A percentile compares a stretch with the other conserved stretches of the same genome.
Evolutionary conservation across 2,888 invertebrate species (phyloP).

Genomic region (Parasteatoda lunata): DNA sequence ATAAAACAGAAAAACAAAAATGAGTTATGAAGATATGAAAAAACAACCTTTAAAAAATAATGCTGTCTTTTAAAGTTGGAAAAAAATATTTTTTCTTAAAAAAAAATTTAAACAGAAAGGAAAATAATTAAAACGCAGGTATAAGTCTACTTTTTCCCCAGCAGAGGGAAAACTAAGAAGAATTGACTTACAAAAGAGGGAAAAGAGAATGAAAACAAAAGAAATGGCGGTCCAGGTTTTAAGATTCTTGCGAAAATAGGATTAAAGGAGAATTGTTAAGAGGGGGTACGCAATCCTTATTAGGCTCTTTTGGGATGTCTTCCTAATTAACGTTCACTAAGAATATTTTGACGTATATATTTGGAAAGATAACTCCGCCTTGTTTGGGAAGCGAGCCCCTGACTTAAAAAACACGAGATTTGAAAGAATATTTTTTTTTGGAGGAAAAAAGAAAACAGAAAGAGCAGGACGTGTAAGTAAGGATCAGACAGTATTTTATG

Average conservation of each 20-base stretch:
- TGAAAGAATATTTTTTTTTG: too few relatives aligned
- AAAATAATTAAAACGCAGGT: constrained; percentile 21
- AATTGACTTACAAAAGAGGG: background rate
- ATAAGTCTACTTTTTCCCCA: background rate
- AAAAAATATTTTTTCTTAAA: background rate
- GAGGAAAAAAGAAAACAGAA: too few relatives aligned
- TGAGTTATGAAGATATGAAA: background rate
- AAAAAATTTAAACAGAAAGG: background rate
- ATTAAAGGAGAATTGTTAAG: background rate
- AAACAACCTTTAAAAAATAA: background rate
- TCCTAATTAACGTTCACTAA: constrained; percentile 10
- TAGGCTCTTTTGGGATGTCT: constrained; percentile 9
- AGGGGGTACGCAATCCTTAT: background rate
- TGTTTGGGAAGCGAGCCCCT: too few relatives aligned
- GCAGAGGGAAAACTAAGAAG: background rate
- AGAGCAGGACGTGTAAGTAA: too few relatives aligned
- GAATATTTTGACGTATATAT: too few relatives aligned
- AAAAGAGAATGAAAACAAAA: background rate
- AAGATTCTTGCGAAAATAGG: background rate
- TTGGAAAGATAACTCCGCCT: too few relatives aligned
- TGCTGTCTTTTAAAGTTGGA: background rate
- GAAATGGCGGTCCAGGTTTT: background rate
- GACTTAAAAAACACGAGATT: too few relatives aligned
- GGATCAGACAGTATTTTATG: too few relatives aligned
- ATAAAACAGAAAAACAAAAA: too few relatives aligned